A percentile compares a stretch with the other conserved stretches of the same genome.
Conservation (phyloP, 2,888 invertebrate genomes). For the Sussaba pulchella region DNA sequence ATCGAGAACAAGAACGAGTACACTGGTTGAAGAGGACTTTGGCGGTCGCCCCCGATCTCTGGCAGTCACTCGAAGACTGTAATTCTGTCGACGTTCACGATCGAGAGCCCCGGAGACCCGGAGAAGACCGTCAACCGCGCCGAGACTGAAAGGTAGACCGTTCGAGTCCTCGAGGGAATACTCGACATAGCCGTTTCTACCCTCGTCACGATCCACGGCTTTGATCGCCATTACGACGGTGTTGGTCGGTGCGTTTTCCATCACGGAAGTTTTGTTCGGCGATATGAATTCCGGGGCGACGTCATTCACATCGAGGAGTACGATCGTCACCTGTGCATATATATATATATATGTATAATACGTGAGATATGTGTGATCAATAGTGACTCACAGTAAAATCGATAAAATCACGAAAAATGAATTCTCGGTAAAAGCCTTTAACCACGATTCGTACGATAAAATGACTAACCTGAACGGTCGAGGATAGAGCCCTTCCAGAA, state of each 20-base stretch:
- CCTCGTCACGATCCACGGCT: constrained; percentile 95
- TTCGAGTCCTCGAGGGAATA: constrained; percentile 89
- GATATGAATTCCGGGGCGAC: constrained; percentile 95
- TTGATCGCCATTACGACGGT: constrained; percentile 95
- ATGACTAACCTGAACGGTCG: constrained; percentile 94
- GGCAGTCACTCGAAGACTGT: constrained; percentile 92
- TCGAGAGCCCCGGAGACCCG: constrained; percentile 95
- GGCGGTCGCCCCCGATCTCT: constrained; percentile 95
- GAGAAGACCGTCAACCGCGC: constrained; percentile 94
- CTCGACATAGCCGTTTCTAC: constrained; percentile 95
- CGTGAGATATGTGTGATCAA: not conserved
- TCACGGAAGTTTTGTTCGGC: constrained; percentile 91
- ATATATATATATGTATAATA: not conserved
- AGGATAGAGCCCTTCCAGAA: constrained; percentile 91
- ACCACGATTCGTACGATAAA: no score
- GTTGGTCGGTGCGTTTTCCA: constrained; percentile 94
- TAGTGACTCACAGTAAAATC: not conserved
- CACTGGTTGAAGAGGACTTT: constrained; percentile 88
- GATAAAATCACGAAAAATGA: no score
- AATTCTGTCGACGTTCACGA: constrained; percentile 91
- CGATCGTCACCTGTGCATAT: constrained; percentile 91
- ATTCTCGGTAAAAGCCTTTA: no score
- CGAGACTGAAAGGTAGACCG: constrained; percentile 90
- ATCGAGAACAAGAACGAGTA: constrained; percentile 91
- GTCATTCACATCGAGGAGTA: constrained; percentile 96